These are phyloP conservation scores for Xyliphius kryptos DNA, from an alignment of 2,113 vertebrate species.

Conservation along the genomic window DNA sequence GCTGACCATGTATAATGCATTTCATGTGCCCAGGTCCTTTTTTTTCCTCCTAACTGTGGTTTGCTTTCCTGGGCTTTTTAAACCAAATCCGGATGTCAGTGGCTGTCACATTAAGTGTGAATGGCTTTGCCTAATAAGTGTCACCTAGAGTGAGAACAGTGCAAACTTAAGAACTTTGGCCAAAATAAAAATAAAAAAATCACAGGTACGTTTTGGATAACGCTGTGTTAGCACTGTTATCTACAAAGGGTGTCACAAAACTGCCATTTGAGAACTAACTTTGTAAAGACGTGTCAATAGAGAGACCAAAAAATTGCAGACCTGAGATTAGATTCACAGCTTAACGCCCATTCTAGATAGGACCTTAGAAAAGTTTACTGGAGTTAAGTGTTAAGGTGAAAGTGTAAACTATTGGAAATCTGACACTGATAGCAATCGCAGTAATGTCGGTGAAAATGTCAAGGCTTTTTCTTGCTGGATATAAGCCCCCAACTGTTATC, in stretches of 20 bases:
- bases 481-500: slow-evolving; percentile 23
- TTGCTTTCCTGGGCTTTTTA: slow-evolving; percentile 1
- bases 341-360: slow-evolving; percentile 14
- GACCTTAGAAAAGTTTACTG: no score
- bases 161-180: neutral
- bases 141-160: slow-evolving; percentile 10
- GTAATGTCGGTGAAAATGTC: no score
- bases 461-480: no score
- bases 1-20: slow-evolving; percentile 50
- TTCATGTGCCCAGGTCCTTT: slow-evolving; percentile 11
- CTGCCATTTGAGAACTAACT: neutral
- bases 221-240: no score
- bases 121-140: slow-evolving; percentile 22
- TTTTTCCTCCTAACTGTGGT: no score
- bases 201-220: neutral
- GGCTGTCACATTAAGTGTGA: slow-evolving; percentile 26
- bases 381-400: no score
- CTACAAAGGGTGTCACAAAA: slow-evolving; percentile 5
- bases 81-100: slow-evolving; percentile 16
- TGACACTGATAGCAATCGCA: no score
- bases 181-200: neutral
- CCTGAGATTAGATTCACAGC: slow-evolving; percentile 24
- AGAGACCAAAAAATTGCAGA: no score
- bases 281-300: slow-evolving; percentile 3
- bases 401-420: no score